Conservation (phyloP, 2,888 invertebrate species). For the Teleiodes luculella region DNA sequence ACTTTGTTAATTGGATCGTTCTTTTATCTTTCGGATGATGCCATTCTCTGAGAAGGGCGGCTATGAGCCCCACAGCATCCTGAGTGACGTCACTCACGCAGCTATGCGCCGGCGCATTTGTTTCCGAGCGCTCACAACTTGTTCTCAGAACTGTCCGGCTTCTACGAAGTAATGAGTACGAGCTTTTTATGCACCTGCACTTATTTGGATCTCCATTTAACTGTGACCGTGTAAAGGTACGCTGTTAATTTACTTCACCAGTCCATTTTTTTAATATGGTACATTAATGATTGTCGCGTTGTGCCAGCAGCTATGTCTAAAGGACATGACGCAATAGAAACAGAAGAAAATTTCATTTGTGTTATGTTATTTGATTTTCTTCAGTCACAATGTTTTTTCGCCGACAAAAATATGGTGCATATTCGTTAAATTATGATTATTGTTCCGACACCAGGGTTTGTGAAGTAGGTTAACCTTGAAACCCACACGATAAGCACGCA, state of each 20-base stretch:
- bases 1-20: no score
- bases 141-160: constrained; percentile 58
- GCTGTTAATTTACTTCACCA: constrained; percentile 56
- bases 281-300: constrained; percentile 31
- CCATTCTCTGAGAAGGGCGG: constrained; percentile 24
- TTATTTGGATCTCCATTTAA: constrained; percentile 51
- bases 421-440: no score
- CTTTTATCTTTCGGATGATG: constrained; percentile 20
- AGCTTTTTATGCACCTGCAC: constrained; percentile 59
- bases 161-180: constrained; percentile 40
- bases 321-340: no score
- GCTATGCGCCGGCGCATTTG: constrained; percentile 35
- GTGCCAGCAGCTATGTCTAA: constrained; percentile 20
- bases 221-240: constrained; percentile 47
- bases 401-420: constrained; percentile 4
- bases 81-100: constrained; percentile 55
- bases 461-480: no score
- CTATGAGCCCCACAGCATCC: constrained; percentile 27
- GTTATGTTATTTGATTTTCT: no score
- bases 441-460: no score
- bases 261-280: constrained; percentile 36
- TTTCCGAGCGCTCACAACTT: constrained; percentile 36
- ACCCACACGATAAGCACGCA: no score
- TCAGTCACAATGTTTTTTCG: background rate
- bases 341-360: no score